Base-by-base conservation (phyloP, 2,888 invertebrate genomes). In the Drosophila monieri region DNA sequence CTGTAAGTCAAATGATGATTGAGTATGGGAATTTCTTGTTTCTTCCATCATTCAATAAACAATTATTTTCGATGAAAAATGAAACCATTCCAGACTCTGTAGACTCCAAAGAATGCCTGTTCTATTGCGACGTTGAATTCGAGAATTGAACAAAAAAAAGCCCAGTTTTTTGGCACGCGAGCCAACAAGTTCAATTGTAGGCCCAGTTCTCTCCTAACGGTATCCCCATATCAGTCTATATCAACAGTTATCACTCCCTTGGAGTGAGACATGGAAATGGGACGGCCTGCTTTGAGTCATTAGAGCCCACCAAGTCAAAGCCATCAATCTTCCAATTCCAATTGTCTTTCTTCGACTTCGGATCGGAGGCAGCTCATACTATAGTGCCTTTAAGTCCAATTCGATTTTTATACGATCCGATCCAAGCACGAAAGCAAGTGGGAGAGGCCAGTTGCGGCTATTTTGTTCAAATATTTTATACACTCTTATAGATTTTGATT, bases 261-360 rank as follows among this genome's bases (percentile, higher is more conserved):
- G 8, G n/a, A n/a, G n/a, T n/a, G n/a, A n/a, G 41, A 12, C 43
- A 10, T 18, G 43, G 43, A 43, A 18, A 10, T 18, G 21, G 43
- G 77, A 58, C 58, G 72, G 65, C 44, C 52, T 56, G 68, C 80
- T 80, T 80, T 77, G 75, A 41, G 21, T 83, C 73, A 80, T 83
- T 80, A 80, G 73, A 68, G 5, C 2, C n/a, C 35, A n/a, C 6
- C n/a, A 6, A n/a, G 14, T 65, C 60, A 25, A 62, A 55, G 60
- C 54, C 80, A 80, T 80, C 84, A 80, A 80, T 80, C 78, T 80
- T 83, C 58, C 78, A 83, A 84, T 80, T 80, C 60, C 78, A 83
- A 84, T 72, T 83, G 51, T 61, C 51, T 8, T 60, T 35, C 35
- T 35, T 35, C 1, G 35, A n/a, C n/a, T 35, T 27, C 9, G 27